A percentile compares a stretch with the other conserved stretches of the same genome.
phyloP scores from a whole-genome alignment of 2,888 invertebrate species.

The Cheilosia scutellata region DNA sequence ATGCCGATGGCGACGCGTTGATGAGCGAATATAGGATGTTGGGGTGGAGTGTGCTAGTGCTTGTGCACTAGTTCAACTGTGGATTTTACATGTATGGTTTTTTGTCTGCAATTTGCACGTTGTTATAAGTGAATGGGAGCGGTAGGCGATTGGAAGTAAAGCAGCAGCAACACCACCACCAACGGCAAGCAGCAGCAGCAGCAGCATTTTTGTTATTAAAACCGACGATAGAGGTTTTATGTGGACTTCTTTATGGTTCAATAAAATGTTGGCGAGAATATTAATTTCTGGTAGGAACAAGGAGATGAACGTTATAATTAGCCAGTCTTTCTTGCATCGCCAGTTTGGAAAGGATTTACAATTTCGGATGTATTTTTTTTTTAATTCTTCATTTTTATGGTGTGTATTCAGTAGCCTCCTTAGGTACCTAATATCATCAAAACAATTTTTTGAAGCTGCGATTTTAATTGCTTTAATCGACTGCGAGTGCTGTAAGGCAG shows the following conservation, averaged over 20 bases:
- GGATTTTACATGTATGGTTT: constrained; percentile 8
- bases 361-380: no score
- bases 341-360: no score
- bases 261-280: constrained; percentile 49
- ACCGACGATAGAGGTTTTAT: constrained; percentile 49
- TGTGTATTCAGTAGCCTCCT: no score
- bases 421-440: no score
- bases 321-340: background rate
- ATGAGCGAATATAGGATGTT: constrained; percentile 29
- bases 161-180: constrained; percentile 13
- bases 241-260: constrained; percentile 60
- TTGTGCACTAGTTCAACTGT: constrained; percentile 40
- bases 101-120: constrained; percentile 68
- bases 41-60: constrained; percentile 12
- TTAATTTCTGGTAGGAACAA: constrained; percentile 35
- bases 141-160: constrained; percentile 22
- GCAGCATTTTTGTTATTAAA: constrained; percentile 41
- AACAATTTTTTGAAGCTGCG: no score
- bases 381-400: no score
- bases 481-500: no score
- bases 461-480: no score
- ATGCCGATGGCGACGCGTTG: constrained; percentile 61
- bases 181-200: background rate
- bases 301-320: constrained; percentile 22
- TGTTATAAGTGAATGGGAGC: constrained; percentile 58